Evolutionary conservation across 2,113 vertebrate species (phyloP), one percentile per base, ranked within the genome.

Genomic region (Panthera leo): DNA sequence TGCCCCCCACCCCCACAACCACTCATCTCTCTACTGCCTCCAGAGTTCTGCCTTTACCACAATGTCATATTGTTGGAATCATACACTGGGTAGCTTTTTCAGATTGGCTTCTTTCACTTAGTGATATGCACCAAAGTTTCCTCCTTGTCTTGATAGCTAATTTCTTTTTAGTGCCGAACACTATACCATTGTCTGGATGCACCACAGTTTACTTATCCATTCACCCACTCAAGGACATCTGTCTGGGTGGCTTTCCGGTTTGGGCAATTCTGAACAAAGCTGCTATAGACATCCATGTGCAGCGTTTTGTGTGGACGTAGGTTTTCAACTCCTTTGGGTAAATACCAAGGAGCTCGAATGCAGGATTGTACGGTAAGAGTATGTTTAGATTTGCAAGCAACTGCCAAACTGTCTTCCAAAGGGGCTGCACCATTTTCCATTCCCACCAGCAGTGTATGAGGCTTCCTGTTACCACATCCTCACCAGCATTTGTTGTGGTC

Each of bases 401-500:
- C 7, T 0, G 7, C 68, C 14, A 34, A 34, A 27, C 76, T 18
- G 51, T 23, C 65, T 23, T 73, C 85, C 65, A 11, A 51, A 73
- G 76, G 16, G 39, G 53, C 2, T 21, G 51, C 3, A 19, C 12
- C 29, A 7, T 73, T 36, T 5, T 14, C 34, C 6, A 25, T 63
- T 53, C 91, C 70, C 82, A 18, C 27, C 82, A 13, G 82, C 16
- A 45, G 3, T 1, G 39, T 71, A 0, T 45, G 23, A 61, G n/a
- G 6, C 45, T 27, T 55, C 61, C 58, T 42, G 27, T 39, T 11
- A 27, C 34, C n/a, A 5, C 3, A 0, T 18, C 27, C 14, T 34
- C 0, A 0, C 4, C 58, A 78, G n/a, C 58, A 14, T 53, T 39
- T 67, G n/a, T 29, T 55, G 45, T 5, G 34, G 18, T 68, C 83